phyloP scores from a whole-genome alignment of 2,888 invertebrate species.

The Drosophila infuscata region DNA sequence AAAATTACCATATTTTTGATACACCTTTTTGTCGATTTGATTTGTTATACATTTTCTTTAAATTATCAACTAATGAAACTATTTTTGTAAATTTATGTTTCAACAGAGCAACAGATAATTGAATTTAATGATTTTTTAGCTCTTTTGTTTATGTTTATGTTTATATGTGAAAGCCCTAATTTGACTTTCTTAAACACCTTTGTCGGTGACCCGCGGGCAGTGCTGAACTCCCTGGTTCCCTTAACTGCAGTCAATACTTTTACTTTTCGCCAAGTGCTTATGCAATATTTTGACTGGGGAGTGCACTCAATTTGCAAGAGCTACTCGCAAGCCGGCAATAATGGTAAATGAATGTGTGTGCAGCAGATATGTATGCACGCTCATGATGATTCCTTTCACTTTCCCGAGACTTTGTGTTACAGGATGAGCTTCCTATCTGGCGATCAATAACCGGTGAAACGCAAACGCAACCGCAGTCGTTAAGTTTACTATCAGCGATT shows the following conservation, averaged over 20 bases:
- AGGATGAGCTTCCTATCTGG: constrained; percentile 57
- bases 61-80: no score
- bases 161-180: no score
- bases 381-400: constrained; percentile 75
- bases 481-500: constrained; percentile 13
- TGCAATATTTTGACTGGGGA: constrained; percentile 64
- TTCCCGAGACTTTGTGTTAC: constrained; percentile 42
- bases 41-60: no score
- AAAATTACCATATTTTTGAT: no score
- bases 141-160: not conserved
- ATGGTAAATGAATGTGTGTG: constrained; percentile 58
- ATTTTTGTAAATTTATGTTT: not conserved
- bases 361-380: constrained; percentile 63
- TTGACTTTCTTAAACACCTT: not conserved
- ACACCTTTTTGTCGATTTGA: no score
- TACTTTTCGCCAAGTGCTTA: constrained; percentile 65
- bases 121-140: not conserved
- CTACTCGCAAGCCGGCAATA: constrained; percentile 31
- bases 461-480: constrained; percentile 11
- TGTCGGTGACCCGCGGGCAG: constrained; percentile 28
- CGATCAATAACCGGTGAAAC: constrained; percentile 30
- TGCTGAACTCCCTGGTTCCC: constrained; percentile 12
- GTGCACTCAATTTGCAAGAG: constrained; percentile 54
- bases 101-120: not conserved
- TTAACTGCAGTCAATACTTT: constrained; percentile 52